Base-by-base conservation (phyloP, 2,113 vertebrate genomes). In the Actenoides lindsayi region DNA sequence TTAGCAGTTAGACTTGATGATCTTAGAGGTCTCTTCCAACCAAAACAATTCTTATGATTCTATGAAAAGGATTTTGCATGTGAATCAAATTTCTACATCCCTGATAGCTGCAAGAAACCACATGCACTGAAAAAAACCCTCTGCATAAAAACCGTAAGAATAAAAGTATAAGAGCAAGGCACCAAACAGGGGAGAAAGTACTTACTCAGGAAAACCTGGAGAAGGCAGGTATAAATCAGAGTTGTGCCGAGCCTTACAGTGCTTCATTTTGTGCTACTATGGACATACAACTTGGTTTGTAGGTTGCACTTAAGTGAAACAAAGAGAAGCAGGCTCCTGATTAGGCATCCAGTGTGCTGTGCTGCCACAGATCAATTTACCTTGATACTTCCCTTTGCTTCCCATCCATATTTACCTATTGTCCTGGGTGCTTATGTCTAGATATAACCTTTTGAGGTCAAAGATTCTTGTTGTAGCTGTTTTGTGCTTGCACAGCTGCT, bases 181-280 rank as follows among this genome's bases (percentile, higher is more conserved):
- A 27, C 3, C 16, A 59, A 70, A 46, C 0, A 20, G 60, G 56
- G 18, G 56, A 39, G 41, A 46, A 76, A 77, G 56, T 4, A 4
- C 10, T 67, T 62, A 27, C 7, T 64, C 39, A 77, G 42, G 59
- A 21, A 9, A 33, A 77, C 2, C 33, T 9, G 28, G n/a, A 31
- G 23, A 73, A 71, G 30, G 13, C 41, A 83, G 89, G 21, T 59
- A 67, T 35, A 19, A 10, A 56, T 14, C 33, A 57, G 41, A 46
- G 42, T 7, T 70, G 37, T 89, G 31, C 68, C 3, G 1, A 41
- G 33, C 2, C 4, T 16, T 39, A 8, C 1, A 1, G 28, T 39
- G 57, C 27, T 68, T 74, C 44, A 5, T 57, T 90, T 37, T 31
- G 21, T 8, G 62, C 50, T 41, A 2, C 35, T 56, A 27, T 19